Evolutionary conservation across 2,113 vertebrate genomes (phyloP).

Genomic region (Empidonax traillii): DNA sequence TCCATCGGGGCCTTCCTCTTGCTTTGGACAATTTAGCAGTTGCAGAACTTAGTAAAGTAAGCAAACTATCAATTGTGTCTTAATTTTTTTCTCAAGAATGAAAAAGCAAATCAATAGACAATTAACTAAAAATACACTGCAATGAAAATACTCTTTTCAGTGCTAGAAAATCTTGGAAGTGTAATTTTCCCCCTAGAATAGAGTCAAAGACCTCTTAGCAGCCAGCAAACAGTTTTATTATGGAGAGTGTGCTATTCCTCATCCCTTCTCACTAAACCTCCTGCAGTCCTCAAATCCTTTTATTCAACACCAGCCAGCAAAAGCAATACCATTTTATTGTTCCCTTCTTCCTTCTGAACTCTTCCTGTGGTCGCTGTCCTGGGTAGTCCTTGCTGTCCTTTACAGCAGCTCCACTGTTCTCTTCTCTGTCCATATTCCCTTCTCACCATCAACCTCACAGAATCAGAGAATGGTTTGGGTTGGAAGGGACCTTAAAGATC

Average conservation of each 20-base stretch:
- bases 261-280: not conserved
- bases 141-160: not conserved
- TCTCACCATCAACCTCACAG: not conserved
- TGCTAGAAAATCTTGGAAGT: not conserved
- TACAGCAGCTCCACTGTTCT: not conserved
- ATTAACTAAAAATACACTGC: constrained; percentile 8
- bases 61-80: not conserved
- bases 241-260: not conserved
- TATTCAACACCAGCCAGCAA: not conserved
- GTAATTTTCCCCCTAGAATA: not conserved
- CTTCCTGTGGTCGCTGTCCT: not conserved
- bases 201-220: not conserved
- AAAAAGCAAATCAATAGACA: not conserved
- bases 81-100: not conserved
- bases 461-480: not conserved
- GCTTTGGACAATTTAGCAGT: not conserved
- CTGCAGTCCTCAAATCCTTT: not conserved
- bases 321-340: not conserved
- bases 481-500: not conserved
- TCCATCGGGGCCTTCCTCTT: not conserved
- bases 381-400: not conserved
- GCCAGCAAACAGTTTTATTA: not conserved
- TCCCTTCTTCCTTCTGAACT: not conserved
- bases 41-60: not conserved
- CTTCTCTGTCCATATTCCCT: not conserved